phyloP scores from a whole-genome alignment of 1,140 invertebrate species.

The Diorhabda elongata region DNA sequence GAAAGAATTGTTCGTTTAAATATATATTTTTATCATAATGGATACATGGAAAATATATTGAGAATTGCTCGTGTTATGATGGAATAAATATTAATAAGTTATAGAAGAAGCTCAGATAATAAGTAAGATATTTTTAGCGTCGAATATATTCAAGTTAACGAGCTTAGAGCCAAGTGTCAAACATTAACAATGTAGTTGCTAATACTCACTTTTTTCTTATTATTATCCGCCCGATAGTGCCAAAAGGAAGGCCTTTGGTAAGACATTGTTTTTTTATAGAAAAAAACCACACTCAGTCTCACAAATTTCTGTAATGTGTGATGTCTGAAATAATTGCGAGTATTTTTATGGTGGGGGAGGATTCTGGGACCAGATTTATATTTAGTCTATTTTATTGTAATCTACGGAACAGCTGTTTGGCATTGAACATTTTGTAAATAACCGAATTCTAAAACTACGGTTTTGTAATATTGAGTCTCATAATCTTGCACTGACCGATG shows the following conservation, averaged over 20 bases:
- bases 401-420: constrained; percentile 27
- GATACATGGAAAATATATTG: too few species aligned
- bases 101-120: too few species aligned
- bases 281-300: constrained; percentile 21
- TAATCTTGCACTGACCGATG: not conserved
- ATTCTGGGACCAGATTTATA: constrained; percentile 28
- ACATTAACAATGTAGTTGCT: constrained; percentile 6
- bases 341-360: constrained; percentile 25
- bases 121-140: constrained; percentile 7
- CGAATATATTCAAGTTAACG: constrained; percentile 8
- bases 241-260: constrained; percentile 60
- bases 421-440: constrained; percentile 22
- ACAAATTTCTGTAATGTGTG: constrained; percentile 25
- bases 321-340: constrained; percentile 23
- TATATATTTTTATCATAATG: too few species aligned
- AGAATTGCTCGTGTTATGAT: too few species aligned
- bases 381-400: constrained; percentile 30
- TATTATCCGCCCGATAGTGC: constrained; percentile 37
- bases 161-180: constrained; percentile 7
- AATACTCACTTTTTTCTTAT: constrained; percentile 39
- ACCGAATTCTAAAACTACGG: constrained; percentile 5
- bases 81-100: too few species aligned
- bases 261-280: constrained; percentile 41
- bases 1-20: too few species aligned
- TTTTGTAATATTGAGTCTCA: not conserved